Conservation (phyloP, 2,113 vertebrate species). For the Notothenia coriiceps region DNA sequence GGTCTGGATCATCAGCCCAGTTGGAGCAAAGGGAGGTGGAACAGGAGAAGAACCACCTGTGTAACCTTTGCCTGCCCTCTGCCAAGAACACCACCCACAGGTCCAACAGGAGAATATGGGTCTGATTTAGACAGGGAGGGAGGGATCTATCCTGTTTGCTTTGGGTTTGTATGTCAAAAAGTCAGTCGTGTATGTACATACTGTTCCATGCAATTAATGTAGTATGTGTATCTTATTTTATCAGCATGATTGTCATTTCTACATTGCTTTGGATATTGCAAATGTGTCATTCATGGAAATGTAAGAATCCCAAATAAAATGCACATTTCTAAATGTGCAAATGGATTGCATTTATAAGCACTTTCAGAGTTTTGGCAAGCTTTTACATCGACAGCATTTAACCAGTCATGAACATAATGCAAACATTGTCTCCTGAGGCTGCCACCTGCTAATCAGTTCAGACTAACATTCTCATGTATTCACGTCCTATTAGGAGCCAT, state of each 20-base stretch:
- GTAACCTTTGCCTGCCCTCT: slow-evolving; percentile 56
- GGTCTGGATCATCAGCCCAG: slow-evolving; percentile 66
- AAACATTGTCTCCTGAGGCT: no score
- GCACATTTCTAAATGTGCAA: no score
- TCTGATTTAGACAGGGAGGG: slow-evolving; percentile 13
- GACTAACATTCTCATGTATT: no score
- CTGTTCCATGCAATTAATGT: background rate
- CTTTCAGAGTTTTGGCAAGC: no score
- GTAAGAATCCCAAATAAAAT: background rate
- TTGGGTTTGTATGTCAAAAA: slow-evolving; percentile 15
- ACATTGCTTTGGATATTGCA: background rate
- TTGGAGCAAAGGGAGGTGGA: slow-evolving; percentile 67
- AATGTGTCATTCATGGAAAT: background rate
- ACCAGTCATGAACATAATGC: no score
- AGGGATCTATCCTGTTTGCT: slow-evolving; percentile 15
- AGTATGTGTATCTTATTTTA: background rate
- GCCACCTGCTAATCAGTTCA: no score
- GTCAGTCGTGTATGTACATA: background rate
- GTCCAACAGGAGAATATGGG: slow-evolving; percentile 11
- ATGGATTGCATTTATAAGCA: no score
- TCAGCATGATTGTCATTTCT: background rate
- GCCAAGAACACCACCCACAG: slow-evolving; percentile 59
- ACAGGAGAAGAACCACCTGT: slow-evolving; percentile 78
- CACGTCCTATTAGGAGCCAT: no score
- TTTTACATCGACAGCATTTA: no score